Base-by-base conservation (phyloP, 2,113 vertebrate species). In the Caloenas nicobarica region DNA sequence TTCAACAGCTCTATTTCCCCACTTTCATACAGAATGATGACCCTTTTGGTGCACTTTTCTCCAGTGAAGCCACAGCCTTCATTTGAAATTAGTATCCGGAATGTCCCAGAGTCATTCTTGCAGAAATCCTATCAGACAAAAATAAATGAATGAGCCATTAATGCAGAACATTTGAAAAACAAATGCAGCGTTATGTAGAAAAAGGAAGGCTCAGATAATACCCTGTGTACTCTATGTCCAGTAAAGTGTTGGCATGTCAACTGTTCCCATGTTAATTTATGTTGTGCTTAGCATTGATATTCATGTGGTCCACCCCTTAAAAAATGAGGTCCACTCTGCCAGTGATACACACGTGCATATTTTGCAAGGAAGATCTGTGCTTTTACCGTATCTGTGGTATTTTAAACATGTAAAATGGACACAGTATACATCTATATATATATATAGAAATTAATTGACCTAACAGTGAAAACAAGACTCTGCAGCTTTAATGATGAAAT, bases 61-160 rank as follows among this genome's bases (percentile, higher is more conserved):
- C 98, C 98, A 8, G 98, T 98, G 81, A 98, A 97, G 65, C 98
- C 97, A 93, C 99, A 99, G 13, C 98, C 99, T 50, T 98, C 98
- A 34, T 99, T 99, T 86, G 98, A 98, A 91, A 99, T 98, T 12
- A 99, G 92, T 83, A 99, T 98, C 89, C 98, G 98, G 93, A 99
- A 99, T 8, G 98, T 98, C 70, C 99, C 99, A 9, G 98, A 96
- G 46, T 97, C 93, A 50, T 96, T 95, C 5, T 96, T 98, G 88
- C 99, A 99, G 95, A 98, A 98, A 96, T 99, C 99, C 99, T 99
- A 60, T 57, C 61, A 66, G 85, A 51, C 54, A 44, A 78, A 90
- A 84, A 68, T 5, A 57, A 78, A 79, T 18, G 2, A 89, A 66
- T 11, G 15, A 44, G 36, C 68, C 29, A 44, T 74, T 78, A 48